Evolutionary conservation across 2,113 vertebrate genomes (phyloP).

Genomic region (Hyla sarda): DNA sequence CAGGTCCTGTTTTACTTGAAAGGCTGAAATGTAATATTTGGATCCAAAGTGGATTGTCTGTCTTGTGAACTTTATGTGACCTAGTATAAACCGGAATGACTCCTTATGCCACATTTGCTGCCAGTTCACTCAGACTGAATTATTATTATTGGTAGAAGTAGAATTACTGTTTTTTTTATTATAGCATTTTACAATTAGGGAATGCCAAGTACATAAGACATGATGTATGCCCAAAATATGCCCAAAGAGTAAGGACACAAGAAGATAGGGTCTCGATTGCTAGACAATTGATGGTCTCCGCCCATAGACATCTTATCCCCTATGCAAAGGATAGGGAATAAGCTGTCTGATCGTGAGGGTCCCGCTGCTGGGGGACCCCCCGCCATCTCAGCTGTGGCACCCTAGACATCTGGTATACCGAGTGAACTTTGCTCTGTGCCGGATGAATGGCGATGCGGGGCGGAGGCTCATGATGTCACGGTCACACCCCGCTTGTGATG

Average conservation of each 20-base stretch:
- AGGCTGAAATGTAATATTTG: conserved; percentile 17
- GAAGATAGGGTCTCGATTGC: background rate
- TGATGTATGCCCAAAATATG: background rate
- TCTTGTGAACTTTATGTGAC: conserved; percentile 12
- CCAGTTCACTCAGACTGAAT: background rate
- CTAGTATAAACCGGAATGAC: background rate
- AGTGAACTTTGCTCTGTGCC: no score
- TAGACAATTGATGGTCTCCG: background rate
- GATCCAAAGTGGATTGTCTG: background rate
- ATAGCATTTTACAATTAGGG: background rate
- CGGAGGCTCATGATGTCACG: no score
- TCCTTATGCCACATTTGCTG: background rate
- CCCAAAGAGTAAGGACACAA: background rate
- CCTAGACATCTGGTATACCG: no score
- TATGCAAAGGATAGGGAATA: no score
- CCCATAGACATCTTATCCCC: no score
- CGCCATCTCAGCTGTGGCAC: no score
- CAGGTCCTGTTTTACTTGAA: conserved; percentile 28
- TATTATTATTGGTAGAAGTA: background rate
- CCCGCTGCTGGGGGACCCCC: no score
- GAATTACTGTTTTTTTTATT: background rate
- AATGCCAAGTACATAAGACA: background rate
- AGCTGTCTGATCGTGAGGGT: no score
- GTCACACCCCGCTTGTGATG: no score
- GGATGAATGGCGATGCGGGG: no score